Conservation (phyloP, 2,797 vertebrate genomes). For the Myotis findleyi region DNA sequence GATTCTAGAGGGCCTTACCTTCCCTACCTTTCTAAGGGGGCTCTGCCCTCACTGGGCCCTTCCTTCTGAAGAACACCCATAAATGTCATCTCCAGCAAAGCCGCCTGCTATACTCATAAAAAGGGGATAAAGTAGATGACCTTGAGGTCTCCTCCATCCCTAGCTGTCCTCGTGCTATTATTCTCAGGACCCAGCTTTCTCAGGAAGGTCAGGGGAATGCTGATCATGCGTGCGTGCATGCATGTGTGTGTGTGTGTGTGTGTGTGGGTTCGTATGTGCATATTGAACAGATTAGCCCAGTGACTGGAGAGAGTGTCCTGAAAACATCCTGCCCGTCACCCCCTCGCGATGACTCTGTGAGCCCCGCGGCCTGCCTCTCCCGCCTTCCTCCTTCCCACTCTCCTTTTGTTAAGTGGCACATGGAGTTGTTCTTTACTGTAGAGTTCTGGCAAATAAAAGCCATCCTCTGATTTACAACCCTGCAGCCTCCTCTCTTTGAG, state of each 20-base stretch:
- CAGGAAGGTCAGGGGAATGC: background rate
- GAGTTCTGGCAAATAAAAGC: constrained; percentile 72
- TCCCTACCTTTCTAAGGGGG: background rate
- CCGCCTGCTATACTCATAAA: background rate
- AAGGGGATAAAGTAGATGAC: background rate
- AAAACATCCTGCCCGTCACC: background rate
- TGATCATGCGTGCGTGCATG: background rate
- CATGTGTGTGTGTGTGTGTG: background rate
- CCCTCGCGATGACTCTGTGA: background rate
- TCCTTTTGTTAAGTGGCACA: constrained; percentile 68
- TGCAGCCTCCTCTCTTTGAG: constrained; percentile 45
- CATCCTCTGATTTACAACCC: constrained; percentile 56
- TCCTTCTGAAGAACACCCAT: background rate
- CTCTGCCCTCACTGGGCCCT: background rate
- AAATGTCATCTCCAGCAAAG: background rate
- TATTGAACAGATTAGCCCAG: background rate
- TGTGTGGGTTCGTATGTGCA: background rate
- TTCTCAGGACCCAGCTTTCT: background rate
- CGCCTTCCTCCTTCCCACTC: constrained; percentile 54
- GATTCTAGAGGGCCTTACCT: background rate
- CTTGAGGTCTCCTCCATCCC: background rate
- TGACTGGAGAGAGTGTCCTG: constrained; percentile 15
- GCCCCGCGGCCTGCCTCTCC: background rate
- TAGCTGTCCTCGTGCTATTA: background rate
- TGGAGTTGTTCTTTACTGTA: constrained; percentile 62